Base-by-base conservation (phyloP, 30 jellyfish, hydroid and myxozoan species). In the Morbakka virulenta region DNA sequence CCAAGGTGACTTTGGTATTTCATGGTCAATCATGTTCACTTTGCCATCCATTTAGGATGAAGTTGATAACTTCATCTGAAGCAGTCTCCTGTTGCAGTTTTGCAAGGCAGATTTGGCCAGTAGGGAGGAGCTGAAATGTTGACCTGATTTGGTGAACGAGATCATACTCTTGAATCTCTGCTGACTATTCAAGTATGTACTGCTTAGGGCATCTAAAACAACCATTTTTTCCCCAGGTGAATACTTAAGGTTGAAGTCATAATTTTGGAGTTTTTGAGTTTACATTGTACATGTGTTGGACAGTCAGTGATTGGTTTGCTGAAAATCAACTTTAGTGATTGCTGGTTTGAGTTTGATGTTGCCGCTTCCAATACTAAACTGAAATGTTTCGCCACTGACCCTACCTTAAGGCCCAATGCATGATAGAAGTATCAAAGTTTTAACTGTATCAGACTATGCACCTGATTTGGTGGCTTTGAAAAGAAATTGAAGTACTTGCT, bases 141-240 rank as follows among this genome's bases (percentile, higher is more conserved):
- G 26, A 57, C 26, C 31, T 4, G 24, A 77, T 32, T 33, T 64
- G 88, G 27, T 64, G 81, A 77, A 53, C 47, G 33, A 77, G 81
- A 77, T 77, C 88, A 62, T 41, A 70, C 72, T 77, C 88, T 34
- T 61, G 70, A 77, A 62, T 62, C 81, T 77, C 83, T 35, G 80
- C 86, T 74, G 76, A 74, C 86, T 74, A 74, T 50, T 33, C 86
- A 74, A 74, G 32, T 74, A 74, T 20, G 88, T 71, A 32, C 82
- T 62, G 88, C 81, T 77, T 33, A 77, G 88, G 82, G 88, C 88
- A 77, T 77, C 88, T 62, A 81, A 77, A 64, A 77, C 88, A 77
- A 64, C 81, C 80, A 77, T 77, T 62, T 80, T 77, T 64, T 50
- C 64, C 35, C 88, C 82, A 77, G 82, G 88, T 31, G 88, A 77